Evolutionary conservation across 64 coral and sea anemone species (phyloP).

Genomic region (Montipora capricornis): DNA sequence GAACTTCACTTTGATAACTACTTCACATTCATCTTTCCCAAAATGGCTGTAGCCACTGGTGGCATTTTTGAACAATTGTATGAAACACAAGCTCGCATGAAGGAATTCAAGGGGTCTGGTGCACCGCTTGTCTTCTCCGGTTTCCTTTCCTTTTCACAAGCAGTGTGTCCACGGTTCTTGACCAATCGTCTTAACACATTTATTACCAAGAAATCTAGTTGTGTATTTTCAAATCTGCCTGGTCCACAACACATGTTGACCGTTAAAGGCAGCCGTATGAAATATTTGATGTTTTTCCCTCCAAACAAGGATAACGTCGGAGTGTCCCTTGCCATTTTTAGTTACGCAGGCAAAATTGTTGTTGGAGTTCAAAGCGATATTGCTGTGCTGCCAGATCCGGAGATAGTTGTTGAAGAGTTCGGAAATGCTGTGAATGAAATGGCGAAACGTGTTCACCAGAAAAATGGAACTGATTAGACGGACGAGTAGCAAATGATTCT

Average conservation of each 20-base stretch:
- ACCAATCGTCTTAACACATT: conserved; percentile 18
- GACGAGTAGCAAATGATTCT: too few relatives aligned
- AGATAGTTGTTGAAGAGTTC: conserved; percentile 71
- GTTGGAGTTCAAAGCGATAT: conserved; percentile 81
- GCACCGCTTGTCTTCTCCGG: conserved; percentile 69
- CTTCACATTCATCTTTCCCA: conserved; percentile 83
- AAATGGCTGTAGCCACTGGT: conserved; percentile 59
- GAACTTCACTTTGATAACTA: conserved; percentile 73
- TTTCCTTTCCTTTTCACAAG: conserved; percentile 54
- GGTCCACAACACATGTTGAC: conserved; percentile 62
- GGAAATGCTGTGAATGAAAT: conserved; percentile 66
- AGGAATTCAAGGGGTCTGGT: conserved; percentile 79
- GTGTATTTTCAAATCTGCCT: conserved; percentile 94
- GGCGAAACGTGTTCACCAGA: neutral
- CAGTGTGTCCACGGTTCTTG: conserved; percentile 69
- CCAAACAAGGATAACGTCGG: conserved; percentile 82
- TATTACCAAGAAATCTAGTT: conserved; percentile 61
- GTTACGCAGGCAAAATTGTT: conserved; percentile 78
- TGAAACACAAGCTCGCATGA: conserved; percentile 83
- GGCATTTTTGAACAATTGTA: conserved; percentile 50
- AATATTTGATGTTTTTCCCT: conserved; percentile 77
- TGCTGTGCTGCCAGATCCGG: conserved; percentile 74
- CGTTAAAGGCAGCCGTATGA: conserved; percentile 54
- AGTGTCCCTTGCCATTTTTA: conserved; percentile 73
- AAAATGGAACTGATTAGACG: too few relatives aligned